A percentile compares a stretch with the other conserved stretches of the same genome.
These are phyloP conservation scores for Prionailurus bengalensis DNA, from an alignment of 2,113 vertebrate genomes.

Conservation along the genomic window DNA sequence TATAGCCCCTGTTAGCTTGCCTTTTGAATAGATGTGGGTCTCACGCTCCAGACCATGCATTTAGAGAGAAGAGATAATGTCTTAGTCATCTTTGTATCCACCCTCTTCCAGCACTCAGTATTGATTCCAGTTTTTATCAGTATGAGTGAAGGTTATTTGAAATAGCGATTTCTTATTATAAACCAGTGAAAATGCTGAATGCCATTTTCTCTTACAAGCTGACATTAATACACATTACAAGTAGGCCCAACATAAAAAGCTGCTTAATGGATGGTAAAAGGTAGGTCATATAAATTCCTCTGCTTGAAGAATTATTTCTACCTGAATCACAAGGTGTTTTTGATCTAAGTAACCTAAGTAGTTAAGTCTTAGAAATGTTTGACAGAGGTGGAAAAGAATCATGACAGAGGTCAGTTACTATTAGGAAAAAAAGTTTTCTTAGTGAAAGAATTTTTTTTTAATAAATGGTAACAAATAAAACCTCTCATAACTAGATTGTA, in stretches of 20 bases:
- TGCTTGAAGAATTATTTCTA: constrained; percentile 51
- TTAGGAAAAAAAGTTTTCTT: constrained; percentile 20
- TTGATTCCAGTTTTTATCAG: background rate
- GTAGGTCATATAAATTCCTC: background rate
- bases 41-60: background rate
- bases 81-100: background rate
- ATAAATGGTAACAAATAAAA: constrained; percentile 23
- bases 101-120: background rate
- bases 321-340: constrained; percentile 30
- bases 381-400: background rate
- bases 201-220: constrained; percentile 2
- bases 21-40: background rate
- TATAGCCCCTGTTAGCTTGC: background rate
- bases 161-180: constrained; percentile 40
- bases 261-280: constrained; percentile 36
- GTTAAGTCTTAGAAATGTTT: constrained; percentile 55
- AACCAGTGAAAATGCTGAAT: background rate
- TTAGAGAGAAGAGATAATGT: background rate
- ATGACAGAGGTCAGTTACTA: constrained; percentile 24
- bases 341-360: background rate
- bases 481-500: background rate
- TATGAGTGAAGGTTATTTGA: background rate
- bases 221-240: constrained; percentile 44
- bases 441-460: constrained; percentile 50
- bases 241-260: constrained; percentile 17